These are phyloP conservation scores for Gouania willdenowi DNA, from an alignment of 2,797 vertebrate genomes.

Conservation along the genomic window DNA sequence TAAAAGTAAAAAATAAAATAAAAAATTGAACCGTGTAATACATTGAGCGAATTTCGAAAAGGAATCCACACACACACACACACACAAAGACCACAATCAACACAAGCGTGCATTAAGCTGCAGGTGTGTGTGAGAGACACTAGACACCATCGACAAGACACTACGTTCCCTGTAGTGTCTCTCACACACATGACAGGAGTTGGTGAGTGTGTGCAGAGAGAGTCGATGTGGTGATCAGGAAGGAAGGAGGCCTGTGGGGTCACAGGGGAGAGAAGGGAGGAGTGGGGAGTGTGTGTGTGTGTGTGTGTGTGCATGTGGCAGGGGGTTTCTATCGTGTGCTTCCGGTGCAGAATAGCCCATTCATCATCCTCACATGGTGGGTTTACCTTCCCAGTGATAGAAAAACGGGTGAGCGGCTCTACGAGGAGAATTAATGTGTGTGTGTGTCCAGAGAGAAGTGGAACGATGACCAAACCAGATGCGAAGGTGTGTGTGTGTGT, in stretches of 20 bases:
- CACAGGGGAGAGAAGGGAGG: constrained; percentile 41
- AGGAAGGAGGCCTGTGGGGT: constrained; percentile 62
- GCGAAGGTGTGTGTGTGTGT: constrained; percentile 49
- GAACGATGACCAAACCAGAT: constrained; percentile 76
- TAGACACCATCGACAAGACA: constrained; percentile 32
- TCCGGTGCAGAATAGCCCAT: constrained; percentile 69
- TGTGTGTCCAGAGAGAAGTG: constrained; percentile 40
- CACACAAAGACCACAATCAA: constrained; percentile 27
- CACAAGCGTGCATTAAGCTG: constrained; percentile 24
- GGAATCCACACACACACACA: constrained; percentile 9
- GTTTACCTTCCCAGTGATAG: constrained; percentile 73
- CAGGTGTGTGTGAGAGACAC: constrained; percentile 43
- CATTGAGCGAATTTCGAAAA: no score
- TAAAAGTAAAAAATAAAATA: constrained; percentile 1
- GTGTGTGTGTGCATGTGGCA: constrained; percentile 35
- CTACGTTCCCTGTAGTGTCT: constrained; percentile 27
- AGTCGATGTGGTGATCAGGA: constrained; percentile 54
- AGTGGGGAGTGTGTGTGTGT: constrained; percentile 18
- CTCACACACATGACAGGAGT: constrained; percentile 5
- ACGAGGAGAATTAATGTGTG: constrained; percentile 59
- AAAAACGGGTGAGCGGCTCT: constrained; percentile 59
- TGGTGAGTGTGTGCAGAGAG: constrained; percentile 12
- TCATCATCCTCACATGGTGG: constrained; percentile 75
- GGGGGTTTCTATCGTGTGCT: constrained; percentile 63
- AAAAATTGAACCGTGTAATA: no score